Conservation (phyloP, 1,140 invertebrate genomes). For the Cyrtorhinus lividipennis region DNA sequence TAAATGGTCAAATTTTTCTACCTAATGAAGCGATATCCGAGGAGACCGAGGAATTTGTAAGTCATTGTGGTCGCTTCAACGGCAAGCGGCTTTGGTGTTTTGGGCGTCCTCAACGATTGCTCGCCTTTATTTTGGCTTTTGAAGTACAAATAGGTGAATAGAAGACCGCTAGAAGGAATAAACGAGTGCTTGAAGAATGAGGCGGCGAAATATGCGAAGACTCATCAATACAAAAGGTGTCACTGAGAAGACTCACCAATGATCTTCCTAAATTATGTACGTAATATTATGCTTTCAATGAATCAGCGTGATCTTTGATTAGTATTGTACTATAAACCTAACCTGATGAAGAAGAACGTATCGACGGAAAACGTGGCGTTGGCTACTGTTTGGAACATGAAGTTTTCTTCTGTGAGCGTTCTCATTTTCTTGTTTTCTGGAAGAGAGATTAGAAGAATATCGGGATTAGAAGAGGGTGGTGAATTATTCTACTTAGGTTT, state of each 20-base stretch:
- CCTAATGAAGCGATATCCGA: slow-evolving; percentile 50
- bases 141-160: slow-evolving; percentile 58
- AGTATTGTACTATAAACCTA: too few species aligned
- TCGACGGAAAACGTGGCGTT: slow-evolving; percentile 85
- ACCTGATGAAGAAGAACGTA: slow-evolving; percentile 84
- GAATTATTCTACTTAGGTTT: neutral
- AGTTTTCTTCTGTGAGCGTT: slow-evolving; percentile 56
- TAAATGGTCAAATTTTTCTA: too few species aligned
- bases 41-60: slow-evolving; percentile 38
- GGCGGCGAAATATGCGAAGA: neutral
- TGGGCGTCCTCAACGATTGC: slow-evolving; percentile 8
- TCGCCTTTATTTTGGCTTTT: slow-evolving; percentile 21
- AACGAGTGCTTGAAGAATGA: slow-evolving; percentile 19
- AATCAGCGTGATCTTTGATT: too few species aligned
- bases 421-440: slow-evolving; percentile 52
- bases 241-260: neutral
- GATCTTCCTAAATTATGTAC: neutral
- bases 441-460: slow-evolving; percentile 19
- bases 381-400: slow-evolving; percentile 68
- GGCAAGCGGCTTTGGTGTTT: slow-evolving; percentile 11
- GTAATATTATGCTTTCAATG: too few species aligned
- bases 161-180: slow-evolving; percentile 47
- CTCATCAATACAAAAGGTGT: too few species aligned
- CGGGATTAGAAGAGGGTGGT: neutral
- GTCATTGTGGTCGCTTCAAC: slow-evolving; percentile 8